Conservation (phyloP, 2,113 vertebrate genomes). For the Verasper variegatus region DNA sequence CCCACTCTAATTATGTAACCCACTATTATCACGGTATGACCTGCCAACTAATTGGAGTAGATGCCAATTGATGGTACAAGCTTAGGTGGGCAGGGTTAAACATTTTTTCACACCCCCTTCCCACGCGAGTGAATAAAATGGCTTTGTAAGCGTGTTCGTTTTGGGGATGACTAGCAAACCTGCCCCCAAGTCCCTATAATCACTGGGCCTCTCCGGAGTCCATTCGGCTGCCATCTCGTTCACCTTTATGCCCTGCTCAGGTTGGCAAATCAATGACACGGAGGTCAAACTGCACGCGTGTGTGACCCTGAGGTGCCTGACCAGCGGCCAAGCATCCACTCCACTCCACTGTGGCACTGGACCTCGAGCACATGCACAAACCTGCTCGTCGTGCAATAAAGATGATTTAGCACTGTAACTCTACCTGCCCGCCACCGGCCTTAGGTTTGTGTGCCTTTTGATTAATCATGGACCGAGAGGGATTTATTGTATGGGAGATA, state of each 20-base stretch:
- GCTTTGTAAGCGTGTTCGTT: constrained; percentile 10
- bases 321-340: constrained; percentile 49
- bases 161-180: constrained; percentile 13
- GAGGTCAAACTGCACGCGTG: constrained; percentile 42
- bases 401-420: constrained; percentile 82
- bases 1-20: constrained; percentile 64
- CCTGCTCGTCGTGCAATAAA: constrained; percentile 77
- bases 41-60: constrained; percentile 52
- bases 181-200: constrained; percentile 59
- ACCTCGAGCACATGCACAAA: constrained; percentile 54
- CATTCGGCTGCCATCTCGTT: constrained; percentile 47
- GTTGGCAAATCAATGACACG: constrained; percentile 71
- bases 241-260: constrained; percentile 55
- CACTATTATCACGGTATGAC: constrained; percentile 64
- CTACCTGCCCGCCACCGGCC: constrained; percentile 79
- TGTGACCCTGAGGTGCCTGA: constrained; percentile 62
- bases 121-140: constrained; percentile 15
- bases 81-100: constrained; percentile 42
- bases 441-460: constrained; percentile 79
- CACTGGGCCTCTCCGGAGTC: constrained; percentile 53
- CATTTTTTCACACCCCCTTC: constrained; percentile 2
- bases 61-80: constrained; percentile 47
- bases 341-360: constrained; percentile 44
- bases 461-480: constrained; percentile 83
- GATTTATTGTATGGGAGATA: constrained; percentile 85